Evolutionary conservation across 2,113 vertebrate species (phyloP).

Genomic region (Silurus meridionalis): DNA sequence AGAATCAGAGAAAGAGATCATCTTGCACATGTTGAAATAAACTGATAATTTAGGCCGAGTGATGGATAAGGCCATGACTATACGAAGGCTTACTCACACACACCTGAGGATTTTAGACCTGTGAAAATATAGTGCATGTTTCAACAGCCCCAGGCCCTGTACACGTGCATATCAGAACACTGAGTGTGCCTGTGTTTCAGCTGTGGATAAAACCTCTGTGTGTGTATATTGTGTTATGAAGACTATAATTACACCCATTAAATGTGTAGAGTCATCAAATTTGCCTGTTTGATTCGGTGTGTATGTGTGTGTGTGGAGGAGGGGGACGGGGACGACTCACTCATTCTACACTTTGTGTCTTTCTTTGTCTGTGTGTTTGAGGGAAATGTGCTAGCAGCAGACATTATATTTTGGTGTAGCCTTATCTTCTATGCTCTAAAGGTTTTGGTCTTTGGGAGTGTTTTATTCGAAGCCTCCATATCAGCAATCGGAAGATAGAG

Average conservation of each 20-base stretch:
- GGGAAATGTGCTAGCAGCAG: not conserved
- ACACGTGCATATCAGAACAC: not conserved
- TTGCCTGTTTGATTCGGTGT: not conserved
- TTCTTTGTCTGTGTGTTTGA: not conserved
- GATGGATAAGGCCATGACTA: not conserved
- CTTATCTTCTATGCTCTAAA: constrained; percentile 8
- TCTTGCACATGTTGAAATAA: not conserved
- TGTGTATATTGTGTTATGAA: not conserved
- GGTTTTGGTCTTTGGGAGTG: constrained; percentile 43
- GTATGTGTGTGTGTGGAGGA: not conserved
- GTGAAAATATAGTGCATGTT: constrained; percentile 10
- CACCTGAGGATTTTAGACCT: not conserved
- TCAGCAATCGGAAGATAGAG: constrained; percentile 21
- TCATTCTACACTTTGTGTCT: not conserved
- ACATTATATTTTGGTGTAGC: not conserved
- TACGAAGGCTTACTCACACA: constrained; percentile 11
- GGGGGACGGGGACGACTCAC: not conserved
- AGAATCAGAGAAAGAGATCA: not conserved
- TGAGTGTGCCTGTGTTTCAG: not conserved
- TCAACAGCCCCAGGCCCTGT: not conserved
- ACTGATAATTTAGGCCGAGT: not conserved
- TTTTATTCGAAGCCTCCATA: constrained; percentile 32
- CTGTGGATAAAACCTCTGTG: not conserved
- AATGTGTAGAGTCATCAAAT: constrained; percentile 20
- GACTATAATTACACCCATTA: not conserved